These are phyloP conservation scores for Leptothorax acervorum DNA, from an alignment of 2,888 invertebrate genomes.

Conservation along the genomic window DNA sequence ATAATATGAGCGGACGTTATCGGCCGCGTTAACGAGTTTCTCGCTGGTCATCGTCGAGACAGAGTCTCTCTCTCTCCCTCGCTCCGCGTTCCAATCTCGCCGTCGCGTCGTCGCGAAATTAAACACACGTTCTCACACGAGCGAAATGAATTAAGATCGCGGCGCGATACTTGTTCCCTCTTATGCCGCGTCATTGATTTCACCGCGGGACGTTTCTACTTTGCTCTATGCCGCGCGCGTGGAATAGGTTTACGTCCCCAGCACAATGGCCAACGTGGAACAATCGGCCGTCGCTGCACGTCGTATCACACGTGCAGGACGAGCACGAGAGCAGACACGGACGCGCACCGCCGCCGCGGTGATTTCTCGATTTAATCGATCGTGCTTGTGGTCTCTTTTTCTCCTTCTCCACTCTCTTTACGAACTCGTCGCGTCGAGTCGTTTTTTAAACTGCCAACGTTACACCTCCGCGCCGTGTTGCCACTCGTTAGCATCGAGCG, in stretches of 20 bases:
- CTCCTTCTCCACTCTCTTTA: background rate
- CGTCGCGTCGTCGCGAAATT: constrained; percentile 58
- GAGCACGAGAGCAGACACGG: constrained; percentile 43
- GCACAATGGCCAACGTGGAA: constrained; percentile 46
- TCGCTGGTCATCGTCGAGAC: constrained; percentile 68
- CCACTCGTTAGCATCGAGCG: constrained; percentile 42
- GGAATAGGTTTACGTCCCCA: constrained; percentile 53
- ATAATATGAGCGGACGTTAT: constrained; percentile 54
- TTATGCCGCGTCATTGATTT: constrained; percentile 71
- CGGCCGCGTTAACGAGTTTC: constrained; percentile 65
- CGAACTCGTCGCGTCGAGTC: constrained; percentile 18
- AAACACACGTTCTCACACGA: constrained; percentile 68
- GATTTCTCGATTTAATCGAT: constrained; percentile 53
- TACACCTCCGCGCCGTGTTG: constrained; percentile 25
- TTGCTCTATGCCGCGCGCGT: constrained; percentile 46
- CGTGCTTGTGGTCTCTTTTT: constrained; percentile 6
- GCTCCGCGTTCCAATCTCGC: constrained; percentile 15
- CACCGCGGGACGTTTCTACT: constrained; percentile 59
- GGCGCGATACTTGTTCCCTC: constrained; percentile 65
- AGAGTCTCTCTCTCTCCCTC: constrained; percentile 21
- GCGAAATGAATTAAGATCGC: constrained; percentile 70
- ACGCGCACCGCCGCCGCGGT: constrained; percentile 18
- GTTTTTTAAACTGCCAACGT: constrained; percentile 28
- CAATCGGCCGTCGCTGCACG: constrained; percentile 51
- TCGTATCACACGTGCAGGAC: constrained; percentile 46